Conservation (phyloP, 2,113 vertebrate genomes). For the Pollachius pollachius region DNA sequence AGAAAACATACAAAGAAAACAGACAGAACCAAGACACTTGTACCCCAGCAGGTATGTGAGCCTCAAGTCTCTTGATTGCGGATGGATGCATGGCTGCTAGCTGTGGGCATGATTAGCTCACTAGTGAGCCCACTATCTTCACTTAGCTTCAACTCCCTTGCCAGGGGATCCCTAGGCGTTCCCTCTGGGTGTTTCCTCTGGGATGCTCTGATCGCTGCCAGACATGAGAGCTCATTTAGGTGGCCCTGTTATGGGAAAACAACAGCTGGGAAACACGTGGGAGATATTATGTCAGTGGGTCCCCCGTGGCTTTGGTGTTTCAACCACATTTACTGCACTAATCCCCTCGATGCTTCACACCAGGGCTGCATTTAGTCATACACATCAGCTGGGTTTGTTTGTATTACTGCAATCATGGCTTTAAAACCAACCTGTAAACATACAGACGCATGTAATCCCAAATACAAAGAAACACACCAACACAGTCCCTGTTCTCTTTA, state of each 20-base stretch:
- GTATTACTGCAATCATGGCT: too few species aligned
- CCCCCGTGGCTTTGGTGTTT: too few species aligned
- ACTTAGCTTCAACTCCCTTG: slow-evolving; percentile 27
- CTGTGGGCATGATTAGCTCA: slow-evolving; percentile 47
- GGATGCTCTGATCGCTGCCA: slow-evolving; percentile 19
- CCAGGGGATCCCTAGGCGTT: slow-evolving; percentile 20
- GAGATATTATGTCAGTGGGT: slow-evolving; percentile 32
- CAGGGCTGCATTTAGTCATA: too few species aligned
- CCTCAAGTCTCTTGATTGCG: slow-evolving; percentile 41
- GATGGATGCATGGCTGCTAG: not conserved
- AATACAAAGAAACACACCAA: not conserved
- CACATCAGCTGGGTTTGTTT: too few species aligned
- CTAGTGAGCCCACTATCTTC: slow-evolving; percentile 48
- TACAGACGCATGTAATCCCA: slow-evolving; percentile 8
- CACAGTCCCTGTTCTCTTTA: not conserved
- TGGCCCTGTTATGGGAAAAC: slow-evolving; percentile 28
- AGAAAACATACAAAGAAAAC: too few species aligned
- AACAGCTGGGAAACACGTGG: slow-evolving; percentile 55
- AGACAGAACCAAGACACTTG: not conserved
- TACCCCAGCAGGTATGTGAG: slow-evolving; percentile 26
- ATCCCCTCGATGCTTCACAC: too few species aligned
- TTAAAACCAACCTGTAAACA: too few species aligned
- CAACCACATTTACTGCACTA: too few species aligned
- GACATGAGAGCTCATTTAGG: slow-evolving; percentile 25
- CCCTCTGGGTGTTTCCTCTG: slow-evolving; percentile 35